Base-by-base conservation (phyloP, 2,888 invertebrate species). In the Ectobius pallidus region DNA sequence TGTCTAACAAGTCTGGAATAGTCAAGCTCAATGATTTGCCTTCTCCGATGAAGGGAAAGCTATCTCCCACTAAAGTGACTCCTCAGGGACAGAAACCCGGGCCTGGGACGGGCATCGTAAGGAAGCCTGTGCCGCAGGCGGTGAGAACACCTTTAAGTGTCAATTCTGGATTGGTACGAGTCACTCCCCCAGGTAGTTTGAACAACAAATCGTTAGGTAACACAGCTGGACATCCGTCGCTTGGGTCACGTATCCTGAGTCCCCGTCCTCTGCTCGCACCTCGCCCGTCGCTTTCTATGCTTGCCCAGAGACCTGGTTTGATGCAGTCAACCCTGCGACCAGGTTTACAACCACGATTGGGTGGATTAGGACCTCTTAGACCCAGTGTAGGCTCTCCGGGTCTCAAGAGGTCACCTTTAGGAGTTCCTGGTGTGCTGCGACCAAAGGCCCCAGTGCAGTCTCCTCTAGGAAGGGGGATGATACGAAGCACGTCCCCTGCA, bases 1-100 rank as follows among this genome's bases (percentile, higher is more conserved):
- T 92, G 90, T 91, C 91, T 9, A 89, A 90, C 81, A 91, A 91
- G 77, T 69, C 69, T 52, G 69, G 69, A 16, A 52, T 69, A 52
- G 69, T 69, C 30, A 69, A 69, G 16, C 55, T 69, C 9, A 52
- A 52, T 55, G 52, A 25, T 20, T 1, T 46, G 18, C 65, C 65
- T 30, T 25, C 27, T 11, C 46, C 58, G 7, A 25, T 27, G 18
- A 65, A 65, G n/a, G 65, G 30, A 25, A 65, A 22, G 27, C 4
- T 30, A 6, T n/a, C 46, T 16, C 18, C 44, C 1, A 27, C 65
- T 2, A 46, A 30, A 30, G 27, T n/a, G 18, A 44, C 65, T 22
- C 44, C 46, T 44, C 65, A 65, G 22, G 65, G 44, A 18, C 65
- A 46, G 44, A 65, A 27, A n/a, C 4, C 25, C 27, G 42, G 42